These are phyloP conservation scores for Indicator indicator DNA, from an alignment of 2,113 vertebrate species.

Conservation along the genomic window DNA sequence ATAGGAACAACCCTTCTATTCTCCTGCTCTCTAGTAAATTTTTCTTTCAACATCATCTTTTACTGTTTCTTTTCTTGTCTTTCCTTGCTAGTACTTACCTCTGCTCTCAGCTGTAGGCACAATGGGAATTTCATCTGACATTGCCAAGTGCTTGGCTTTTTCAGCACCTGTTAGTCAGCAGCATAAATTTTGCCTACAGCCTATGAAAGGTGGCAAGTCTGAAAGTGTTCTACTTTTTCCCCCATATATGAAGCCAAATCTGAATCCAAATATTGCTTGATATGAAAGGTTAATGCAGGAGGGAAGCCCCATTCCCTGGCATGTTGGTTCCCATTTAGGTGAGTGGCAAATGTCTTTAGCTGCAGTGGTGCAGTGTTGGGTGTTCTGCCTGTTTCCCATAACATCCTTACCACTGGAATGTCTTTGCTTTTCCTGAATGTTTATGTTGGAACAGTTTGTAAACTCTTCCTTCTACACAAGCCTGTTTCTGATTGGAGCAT, in stretches of 20 bases:
- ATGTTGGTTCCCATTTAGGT: neutral
- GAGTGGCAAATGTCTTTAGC: neutral
- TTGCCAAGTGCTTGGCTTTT: neutral
- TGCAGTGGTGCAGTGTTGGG: neutral
- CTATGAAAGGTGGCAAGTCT: neutral
- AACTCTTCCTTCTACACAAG: neutral
- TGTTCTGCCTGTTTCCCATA: neutral
- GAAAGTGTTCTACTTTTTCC: neutral
- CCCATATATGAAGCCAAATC: neutral
- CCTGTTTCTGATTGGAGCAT: neutral
- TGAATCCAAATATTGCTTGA: neutral
- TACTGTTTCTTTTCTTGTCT: neutral
- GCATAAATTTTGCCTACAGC: neutral
- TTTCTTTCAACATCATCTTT: neutral
- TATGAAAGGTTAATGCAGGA: neutral
- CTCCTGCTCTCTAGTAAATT: neutral
- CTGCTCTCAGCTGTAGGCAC: neutral
- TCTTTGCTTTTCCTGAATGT: neutral
- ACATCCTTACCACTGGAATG: neutral
- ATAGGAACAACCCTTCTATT: neutral
- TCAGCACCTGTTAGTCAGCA: neutral
- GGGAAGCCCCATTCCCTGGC: neutral
- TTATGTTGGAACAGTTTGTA: neutral
- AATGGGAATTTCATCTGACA: neutral
- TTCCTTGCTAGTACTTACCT: neutral